These are phyloP conservation scores for Harpegnathos saltator DNA, from an alignment of 1,140 invertebrate species.

Conservation along the genomic window DNA sequence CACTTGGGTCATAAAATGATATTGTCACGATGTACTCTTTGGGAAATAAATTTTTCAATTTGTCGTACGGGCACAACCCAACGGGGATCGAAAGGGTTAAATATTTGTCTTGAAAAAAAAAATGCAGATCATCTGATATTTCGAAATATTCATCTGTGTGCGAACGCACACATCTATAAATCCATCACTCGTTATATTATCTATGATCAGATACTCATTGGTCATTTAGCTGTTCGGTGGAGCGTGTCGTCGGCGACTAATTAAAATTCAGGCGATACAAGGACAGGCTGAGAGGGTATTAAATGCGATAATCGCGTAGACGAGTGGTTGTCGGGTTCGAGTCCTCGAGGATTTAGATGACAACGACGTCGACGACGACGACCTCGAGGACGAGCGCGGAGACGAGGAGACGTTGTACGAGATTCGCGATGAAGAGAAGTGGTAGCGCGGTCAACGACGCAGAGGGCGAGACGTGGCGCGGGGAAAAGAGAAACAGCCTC, in stretches of 20 bases:
- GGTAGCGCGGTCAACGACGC: constrained; percentile 15
- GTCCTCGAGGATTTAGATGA: constrained; percentile 62
- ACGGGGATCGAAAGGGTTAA: too few species aligned
- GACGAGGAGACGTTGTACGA: constrained; percentile 31
- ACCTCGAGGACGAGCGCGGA: constrained; percentile 8
- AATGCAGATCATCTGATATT: too few species aligned
- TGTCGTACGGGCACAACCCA: too few species aligned
- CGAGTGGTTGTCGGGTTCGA: constrained; percentile 8
- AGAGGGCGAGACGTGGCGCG: constrained; percentile 33
- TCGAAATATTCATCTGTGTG: not conserved
- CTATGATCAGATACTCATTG: not conserved
- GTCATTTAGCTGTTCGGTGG: not conserved
- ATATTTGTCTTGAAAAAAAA: too few species aligned
- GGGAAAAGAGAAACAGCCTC: constrained; percentile 71
- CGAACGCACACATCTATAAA: not conserved
- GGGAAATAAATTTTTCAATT: too few species aligned
- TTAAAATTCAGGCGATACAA: constrained; percentile 3
- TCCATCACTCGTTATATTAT: not conserved
- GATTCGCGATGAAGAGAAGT: constrained; percentile 56
- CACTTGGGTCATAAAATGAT: not conserved
- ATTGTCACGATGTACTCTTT: not conserved
- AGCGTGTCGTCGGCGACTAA: not conserved
- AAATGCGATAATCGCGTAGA: constrained; percentile 11
- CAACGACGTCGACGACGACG: not conserved
- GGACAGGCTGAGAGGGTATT: constrained; percentile 12